A percentile compares a stretch with the other conserved stretches of the same genome.
Evolutionary conservation across 1,140 invertebrate genomes (phyloP).

Genomic region (Pogonomyrmex barbatus): DNA sequence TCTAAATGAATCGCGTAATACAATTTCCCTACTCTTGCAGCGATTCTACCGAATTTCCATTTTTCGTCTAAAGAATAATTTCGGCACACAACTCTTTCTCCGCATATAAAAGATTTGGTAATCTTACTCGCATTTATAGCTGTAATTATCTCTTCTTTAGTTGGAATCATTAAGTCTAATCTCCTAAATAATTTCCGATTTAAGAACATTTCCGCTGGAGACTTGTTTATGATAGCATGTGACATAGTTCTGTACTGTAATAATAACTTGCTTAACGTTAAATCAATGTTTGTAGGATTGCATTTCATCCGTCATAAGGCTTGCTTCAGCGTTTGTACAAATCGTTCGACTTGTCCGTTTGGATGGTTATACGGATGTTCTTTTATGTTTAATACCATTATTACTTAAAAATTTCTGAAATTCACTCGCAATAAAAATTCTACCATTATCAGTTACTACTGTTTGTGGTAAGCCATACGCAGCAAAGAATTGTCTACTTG

Average conservation of each 20-base stretch:
- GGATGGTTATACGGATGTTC: not conserved
- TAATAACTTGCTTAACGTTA: not conserved
- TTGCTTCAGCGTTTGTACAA: not conserved
- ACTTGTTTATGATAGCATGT: not conserved
- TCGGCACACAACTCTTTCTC: conserved; percentile 47
- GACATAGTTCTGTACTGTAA: not conserved
- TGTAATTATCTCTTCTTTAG: not conserved
- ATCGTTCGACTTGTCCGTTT: not conserved
- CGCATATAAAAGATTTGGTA: no score
- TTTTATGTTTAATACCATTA: not conserved
- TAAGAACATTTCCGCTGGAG: not conserved
- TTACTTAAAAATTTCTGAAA: not conserved
- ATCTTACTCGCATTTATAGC: not conserved
- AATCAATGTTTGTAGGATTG: not conserved
- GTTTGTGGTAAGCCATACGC: conserved; percentile 2
- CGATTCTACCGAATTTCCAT: conserved; percentile 59
- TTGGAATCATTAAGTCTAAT: not conserved
- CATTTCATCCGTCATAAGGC: not conserved
- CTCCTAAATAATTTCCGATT: not conserved
- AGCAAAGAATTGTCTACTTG: conserved; percentile 28
- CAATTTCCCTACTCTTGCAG: conserved; percentile 31
- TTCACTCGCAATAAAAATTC: not conserved
- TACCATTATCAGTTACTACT: conserved; percentile 4
- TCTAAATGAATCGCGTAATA: conserved; percentile 60
- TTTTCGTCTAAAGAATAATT: conserved; percentile 53